phyloP scores from a whole-genome alignment of 2,113 vertebrate genomes.

The Perccottus glenii region DNA sequence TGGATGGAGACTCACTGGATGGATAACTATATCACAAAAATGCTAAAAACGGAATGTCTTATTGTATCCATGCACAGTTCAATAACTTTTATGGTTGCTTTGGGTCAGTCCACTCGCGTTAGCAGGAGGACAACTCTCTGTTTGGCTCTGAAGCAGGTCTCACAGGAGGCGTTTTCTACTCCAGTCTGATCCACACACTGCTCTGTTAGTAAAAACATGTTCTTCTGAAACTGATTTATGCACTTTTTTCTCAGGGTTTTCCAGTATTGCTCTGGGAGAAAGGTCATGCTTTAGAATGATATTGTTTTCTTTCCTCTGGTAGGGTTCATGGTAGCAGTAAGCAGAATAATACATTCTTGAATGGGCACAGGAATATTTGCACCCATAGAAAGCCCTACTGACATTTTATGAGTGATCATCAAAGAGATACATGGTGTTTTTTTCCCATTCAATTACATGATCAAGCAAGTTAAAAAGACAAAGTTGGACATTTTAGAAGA shows the following conservation, averaged over 20 bases:
- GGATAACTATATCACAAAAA: not conserved
- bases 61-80: conserved; percentile 15
- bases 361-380: too few relatives aligned
- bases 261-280: not conserved
- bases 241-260: conserved; percentile 5
- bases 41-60: conserved; percentile 16
- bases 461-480: too few relatives aligned
- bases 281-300: not conserved
- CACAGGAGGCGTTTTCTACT: conserved; percentile 4
- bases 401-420: too few relatives aligned
- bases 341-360: too few relatives aligned
- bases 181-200: not conserved
- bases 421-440: too few relatives aligned
- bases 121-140: conserved; percentile 1
- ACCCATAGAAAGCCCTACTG: too few relatives aligned
- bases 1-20: not conserved
- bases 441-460: too few relatives aligned
- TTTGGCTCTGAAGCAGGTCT: conserved; percentile 11
- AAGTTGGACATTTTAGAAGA: too few relatives aligned
- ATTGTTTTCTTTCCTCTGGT: conserved; percentile 12
- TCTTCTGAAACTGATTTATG: conserved; percentile 23
- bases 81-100: conserved; percentile 24
- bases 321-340: not conserved
- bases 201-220: conserved; percentile 4
- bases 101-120: conserved; percentile 21